A percentile compares a stretch with the other conserved stretches of the same genome.
phyloP scores from a whole-genome alignment of 37 sponge, comb jelly and placozoan species.

The Theonella swinhoei region DNA sequence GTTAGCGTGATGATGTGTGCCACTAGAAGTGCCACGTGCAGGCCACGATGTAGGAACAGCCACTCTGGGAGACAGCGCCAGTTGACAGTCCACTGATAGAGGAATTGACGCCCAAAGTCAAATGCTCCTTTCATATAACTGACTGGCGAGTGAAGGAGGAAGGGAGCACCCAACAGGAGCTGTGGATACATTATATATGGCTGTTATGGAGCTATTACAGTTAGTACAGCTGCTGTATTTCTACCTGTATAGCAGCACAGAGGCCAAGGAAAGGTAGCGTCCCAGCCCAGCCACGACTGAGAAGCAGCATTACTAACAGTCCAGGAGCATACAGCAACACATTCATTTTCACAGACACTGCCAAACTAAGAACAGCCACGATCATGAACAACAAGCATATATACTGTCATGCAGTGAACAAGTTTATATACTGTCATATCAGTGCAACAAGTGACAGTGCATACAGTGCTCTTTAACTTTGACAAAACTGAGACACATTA shows the following conservation, averaged over 20 bases:
- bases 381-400: not conserved
- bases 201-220: not conserved
- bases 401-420: too few relatives aligned
- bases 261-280: slow-evolving; percentile 57
- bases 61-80: slow-evolving; percentile 84
- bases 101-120: slow-evolving; percentile 85
- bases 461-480: too few relatives aligned
- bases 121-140: slow-evolving; percentile 84
- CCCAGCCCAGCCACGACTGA: slow-evolving; percentile 46
- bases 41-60: slow-evolving; percentile 60
- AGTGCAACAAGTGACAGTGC: too few relatives aligned
- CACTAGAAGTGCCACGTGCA: slow-evolving; percentile 51
- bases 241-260: slow-evolving; percentile 80
- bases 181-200: slow-evolving; percentile 21
- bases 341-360: slow-evolving; percentile 98
- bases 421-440: too few relatives aligned
- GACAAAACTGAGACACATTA: not conserved
- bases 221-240: not conserved
- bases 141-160: slow-evolving; percentile 69
- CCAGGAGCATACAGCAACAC: slow-evolving; percentile 95
- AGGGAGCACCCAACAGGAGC: slow-evolving; percentile 81
- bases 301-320: slow-evolving; percentile 72
- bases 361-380: slow-evolving; percentile 61
- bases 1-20: slow-evolving; percentile 27
- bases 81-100: slow-evolving; percentile 97